Evolutionary conservation across 1,140 invertebrate genomes (phyloP).

Genomic region (Helicoverpa zea): DNA sequence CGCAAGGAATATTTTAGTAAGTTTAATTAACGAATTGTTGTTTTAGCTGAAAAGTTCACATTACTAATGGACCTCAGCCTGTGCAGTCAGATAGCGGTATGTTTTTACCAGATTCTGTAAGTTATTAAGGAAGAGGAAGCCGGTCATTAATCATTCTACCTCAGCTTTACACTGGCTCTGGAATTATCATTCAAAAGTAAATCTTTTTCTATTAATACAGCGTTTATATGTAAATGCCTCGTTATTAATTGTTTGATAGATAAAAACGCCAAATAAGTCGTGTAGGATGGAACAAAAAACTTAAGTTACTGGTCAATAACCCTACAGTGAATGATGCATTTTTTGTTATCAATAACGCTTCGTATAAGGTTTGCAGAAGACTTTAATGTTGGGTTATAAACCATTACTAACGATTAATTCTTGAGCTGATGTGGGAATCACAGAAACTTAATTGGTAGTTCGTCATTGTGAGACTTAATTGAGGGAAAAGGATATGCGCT

Average conservation of each 20-base stretch:
- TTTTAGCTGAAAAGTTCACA: slow-evolving; percentile 2
- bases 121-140: slow-evolving; percentile 43
- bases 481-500: slow-evolving; percentile 40
- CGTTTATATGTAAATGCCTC: slow-evolving; percentile 35
- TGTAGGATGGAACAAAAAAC: slow-evolving; percentile 32
- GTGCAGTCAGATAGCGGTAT: slow-evolving; percentile 11
- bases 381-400: slow-evolving; percentile 23
- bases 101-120: slow-evolving; percentile 35
- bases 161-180: neutral
- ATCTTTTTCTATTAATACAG: slow-evolving; percentile 23
- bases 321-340: slow-evolving; percentile 17
- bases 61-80: slow-evolving; percentile 16
- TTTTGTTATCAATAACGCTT: slow-evolving; percentile 24
- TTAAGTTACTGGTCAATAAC: slow-evolving; percentile 26
- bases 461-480: slow-evolving; percentile 30
- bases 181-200: slow-evolving; percentile 18
- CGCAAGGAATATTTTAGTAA: slow-evolving; percentile 12
- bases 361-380: neutral
- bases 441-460: slow-evolving; percentile 28
- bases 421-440: slow-evolving; percentile 35
- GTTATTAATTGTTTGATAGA: slow-evolving; percentile 37
- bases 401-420: slow-evolving; percentile 26
- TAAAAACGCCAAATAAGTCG: slow-evolving; percentile 45
- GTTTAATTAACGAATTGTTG: slow-evolving; percentile 13
- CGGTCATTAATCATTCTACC: slow-evolving; percentile 44